Conservation (phyloP, 2,888 invertebrate species). For the Platynereis dumerilii region DNA sequence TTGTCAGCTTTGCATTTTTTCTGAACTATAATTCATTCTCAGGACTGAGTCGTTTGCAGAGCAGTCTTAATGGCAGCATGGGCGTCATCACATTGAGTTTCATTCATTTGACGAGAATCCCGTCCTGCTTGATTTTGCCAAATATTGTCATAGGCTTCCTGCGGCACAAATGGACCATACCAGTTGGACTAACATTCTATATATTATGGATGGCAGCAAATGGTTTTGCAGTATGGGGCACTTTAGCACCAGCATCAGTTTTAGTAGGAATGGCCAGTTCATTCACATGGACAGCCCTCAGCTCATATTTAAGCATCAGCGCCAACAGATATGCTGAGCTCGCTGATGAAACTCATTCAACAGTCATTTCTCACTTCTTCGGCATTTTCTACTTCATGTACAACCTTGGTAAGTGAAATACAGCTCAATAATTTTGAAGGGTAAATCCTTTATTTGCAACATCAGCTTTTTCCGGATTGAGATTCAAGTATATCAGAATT, state of each 20-base stretch:
- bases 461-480: no score
- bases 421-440: no score
- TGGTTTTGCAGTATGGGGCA: conserved; percentile 74
- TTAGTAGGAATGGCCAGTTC: conserved; percentile 89
- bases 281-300: conserved; percentile 96
- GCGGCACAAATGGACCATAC: conserved; percentile 84
- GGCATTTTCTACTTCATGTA: conserved; percentile 97
- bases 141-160: conserved; percentile 43
- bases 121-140: conserved; percentile 89
- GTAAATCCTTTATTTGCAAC: no score
- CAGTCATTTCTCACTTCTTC: conserved; percentile 94
- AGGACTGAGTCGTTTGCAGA: conserved; percentile 70
- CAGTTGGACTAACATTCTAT: conserved; percentile 90
- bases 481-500: no score
- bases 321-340: conserved; percentile 73
- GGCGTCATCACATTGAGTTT: conserved; percentile 89
- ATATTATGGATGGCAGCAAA: conserved; percentile 94
- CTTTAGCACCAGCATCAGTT: conserved; percentile 77
- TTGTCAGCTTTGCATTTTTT: conserved; percentile 91
- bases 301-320: conserved; percentile 80
- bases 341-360: conserved; percentile 79
- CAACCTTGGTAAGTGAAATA: conserved; percentile 67
- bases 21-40: conserved; percentile 92
- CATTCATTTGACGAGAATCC: conserved; percentile 89
- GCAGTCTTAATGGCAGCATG: conserved; percentile 89